Base-by-base conservation (phyloP, 2,888 invertebrate genomes). In the Leucoptera coffeella region DNA sequence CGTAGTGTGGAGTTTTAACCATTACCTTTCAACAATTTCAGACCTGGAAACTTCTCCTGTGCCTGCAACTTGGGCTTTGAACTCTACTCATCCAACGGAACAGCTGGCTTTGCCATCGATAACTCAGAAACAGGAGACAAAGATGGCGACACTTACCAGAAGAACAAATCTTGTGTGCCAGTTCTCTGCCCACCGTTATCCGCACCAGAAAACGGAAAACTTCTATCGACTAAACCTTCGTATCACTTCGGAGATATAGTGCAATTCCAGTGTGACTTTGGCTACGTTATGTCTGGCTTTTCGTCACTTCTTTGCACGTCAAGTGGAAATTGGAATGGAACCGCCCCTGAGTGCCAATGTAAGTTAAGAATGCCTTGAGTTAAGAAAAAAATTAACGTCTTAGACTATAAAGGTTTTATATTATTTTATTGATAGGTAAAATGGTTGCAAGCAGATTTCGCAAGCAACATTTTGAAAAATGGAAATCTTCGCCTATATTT, bases 141-240 rank as follows among this genome's bases (percentile, higher is more conserved):
- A 31, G 90, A 93, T 42, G 92, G 91, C 1, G 95, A 96, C 47
- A 77, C 83, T 2, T 88, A 85, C 49, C 86, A 90, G 49, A 77
- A 84, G 38, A 94, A 95, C 51, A 95, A 96, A 64, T 89, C 94
- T 15, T 96, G 95, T 54, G 94, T 95, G 8, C 89, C 91, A 1
- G 77, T 92, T 3, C 89, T 91, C 88, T 94, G 93, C 38, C 87
- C 91, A 4, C 52, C 73, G 2, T 50, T 92, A 21, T 51, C 71
- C 15, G 72, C 83, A 3, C 92, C 92, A 1, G 89, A 90, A 51
- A 91, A 92, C 51, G 93, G 92, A 29, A 76, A 85, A 39, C 62
- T 92, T 14, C 52, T 93, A 6, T 82, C 90, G 0, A 90, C 89
- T 1, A 86, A 87, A 43, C 74, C 75, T 29, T 75, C 82, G 43